Base-by-base conservation (phyloP, 2,888 invertebrate genomes). In the Cataglyphis cursor region DNA sequence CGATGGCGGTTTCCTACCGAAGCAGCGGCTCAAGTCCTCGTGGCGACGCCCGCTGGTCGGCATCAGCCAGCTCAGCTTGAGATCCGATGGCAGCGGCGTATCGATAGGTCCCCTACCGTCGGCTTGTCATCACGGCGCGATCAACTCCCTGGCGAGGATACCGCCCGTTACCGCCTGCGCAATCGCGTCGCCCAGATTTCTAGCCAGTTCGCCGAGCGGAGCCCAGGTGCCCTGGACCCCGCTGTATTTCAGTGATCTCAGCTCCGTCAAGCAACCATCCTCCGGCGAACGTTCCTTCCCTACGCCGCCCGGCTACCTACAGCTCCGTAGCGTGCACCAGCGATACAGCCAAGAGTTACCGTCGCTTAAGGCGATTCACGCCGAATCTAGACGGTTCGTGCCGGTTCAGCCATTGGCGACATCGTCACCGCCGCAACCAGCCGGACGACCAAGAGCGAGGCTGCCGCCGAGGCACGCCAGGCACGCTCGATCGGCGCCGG, bases 1-100 rank as follows among this genome's bases (percentile, higher is more conserved):
- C 95, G 98, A 98, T 95, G 98, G 98, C 82, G 98, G 98, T 51
- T 98, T 98, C 95, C 96, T 97, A 82, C 97, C 97, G 76, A 96
- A 96, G 64, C 92, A 90, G 15, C 90, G 92, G 9, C 88, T 93
- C 5, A 93, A 94, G 41, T 93, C 93, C 15, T 93, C 93, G 0
- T 93, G 93, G 91, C 95, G 96, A 8, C 95, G 95, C 87, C 94
- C 95, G 83, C 94, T 97, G 64, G 96, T 97, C 24, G 96, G 96
- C 21, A 97, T 96, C 76, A 97, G 97, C 91, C 96, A 97, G 91
- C 94, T 97, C 72, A 97, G 97, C 92, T 94, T 97, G n/a, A 95
- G 96, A 59, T 96, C 96, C n/a, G 96, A 96, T 81, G 96, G 96
- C 18, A 96, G 97, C 61, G 96, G 96, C n/a, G 95, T 85, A 90